A percentile compares a stretch with the other conserved stretches of the same genome.
phyloP scores from a whole-genome alignment of 2,888 invertebrate genomes.

The Anorthoa munda region DNA sequence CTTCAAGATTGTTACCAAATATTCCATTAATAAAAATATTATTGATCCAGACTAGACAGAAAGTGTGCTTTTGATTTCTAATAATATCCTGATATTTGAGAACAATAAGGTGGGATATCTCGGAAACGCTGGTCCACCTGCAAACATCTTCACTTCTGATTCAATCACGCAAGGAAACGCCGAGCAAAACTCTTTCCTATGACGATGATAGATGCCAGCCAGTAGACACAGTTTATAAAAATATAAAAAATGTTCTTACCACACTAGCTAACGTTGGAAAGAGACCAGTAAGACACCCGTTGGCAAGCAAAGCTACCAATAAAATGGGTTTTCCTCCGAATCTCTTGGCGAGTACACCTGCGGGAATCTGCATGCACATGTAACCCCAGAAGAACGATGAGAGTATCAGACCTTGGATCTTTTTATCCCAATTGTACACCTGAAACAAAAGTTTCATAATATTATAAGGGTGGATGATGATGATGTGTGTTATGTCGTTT shows the following conservation, averaged over 20 bases:
- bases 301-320: slow-evolving; percentile 88
- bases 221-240: background rate
- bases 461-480: background rate
- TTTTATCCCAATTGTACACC: slow-evolving; percentile 91
- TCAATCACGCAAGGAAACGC: too few species aligned
- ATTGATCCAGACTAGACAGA: background rate
- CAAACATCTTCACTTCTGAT: too few species aligned
- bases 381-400: slow-evolving; percentile 96
- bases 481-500: background rate
- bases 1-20: too few species aligned
- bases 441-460: slow-evolving; percentile 54
- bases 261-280: slow-evolving; percentile 91
- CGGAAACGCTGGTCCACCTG: too few species aligned
- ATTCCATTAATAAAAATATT: background rate
- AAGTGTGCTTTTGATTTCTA: background rate
- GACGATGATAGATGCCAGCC: background rate
- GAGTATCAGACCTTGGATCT: slow-evolving; percentile 91
- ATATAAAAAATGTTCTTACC: slow-evolving; percentile 70
- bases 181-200: too few species aligned
- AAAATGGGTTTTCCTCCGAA: slow-evolving; percentile 95
- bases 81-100: background rate
- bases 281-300: slow-evolving; percentile 90
- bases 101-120: too few species aligned
- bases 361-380: slow-evolving; percentile 93
- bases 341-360: slow-evolving; percentile 93